Percentiles rank a stretch among this genome's conserved stretches.
Conservation (phyloP, 2,113 vertebrate genomes). For the Lepidiolamprologus cunningtoni region DNA sequence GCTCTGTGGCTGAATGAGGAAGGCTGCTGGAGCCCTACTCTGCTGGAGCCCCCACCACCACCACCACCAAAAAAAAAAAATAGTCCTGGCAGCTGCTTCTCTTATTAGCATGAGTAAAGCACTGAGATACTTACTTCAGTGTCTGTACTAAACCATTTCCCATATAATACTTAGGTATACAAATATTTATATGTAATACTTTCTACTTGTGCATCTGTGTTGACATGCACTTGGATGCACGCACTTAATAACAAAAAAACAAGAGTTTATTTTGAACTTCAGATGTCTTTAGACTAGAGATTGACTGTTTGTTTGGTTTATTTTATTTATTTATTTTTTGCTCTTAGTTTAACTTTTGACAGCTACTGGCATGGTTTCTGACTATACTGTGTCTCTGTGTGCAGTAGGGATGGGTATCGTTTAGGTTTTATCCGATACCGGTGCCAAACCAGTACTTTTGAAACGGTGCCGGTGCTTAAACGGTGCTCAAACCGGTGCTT, state of each 20-base stretch:
- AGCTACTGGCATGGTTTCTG: not conserved
- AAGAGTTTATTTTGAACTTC: not conserved
- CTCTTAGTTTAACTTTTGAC: not conserved
- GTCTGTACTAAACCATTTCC: not conserved
- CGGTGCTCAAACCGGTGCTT: too few relatives aligned
- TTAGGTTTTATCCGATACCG: too few relatives aligned
- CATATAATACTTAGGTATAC: not conserved
- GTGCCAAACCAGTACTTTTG: too few relatives aligned
- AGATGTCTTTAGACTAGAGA: not conserved
- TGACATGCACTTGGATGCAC: not conserved
- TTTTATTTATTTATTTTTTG: not conserved
- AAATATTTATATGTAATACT: not conserved
- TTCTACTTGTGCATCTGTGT: not conserved
- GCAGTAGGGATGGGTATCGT: not conserved
- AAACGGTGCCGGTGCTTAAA: too few relatives aligned
- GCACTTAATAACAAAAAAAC: not conserved
- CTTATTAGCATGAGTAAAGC: not conserved
- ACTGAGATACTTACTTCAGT: not conserved
- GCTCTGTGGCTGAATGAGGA: conserved; percentile 27
- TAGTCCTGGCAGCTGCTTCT: conserved; percentile 5
- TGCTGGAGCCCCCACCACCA: not conserved
- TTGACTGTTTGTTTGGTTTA: not conserved
- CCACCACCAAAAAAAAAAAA: not conserved
- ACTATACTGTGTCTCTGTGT: not conserved
- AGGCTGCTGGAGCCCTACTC: not conserved